Percentiles rank a stretch among this genome's conserved stretches.
Conservation (phyloP, 1,140 invertebrate genomes). For the Aphaenogaster floridana region DNA sequence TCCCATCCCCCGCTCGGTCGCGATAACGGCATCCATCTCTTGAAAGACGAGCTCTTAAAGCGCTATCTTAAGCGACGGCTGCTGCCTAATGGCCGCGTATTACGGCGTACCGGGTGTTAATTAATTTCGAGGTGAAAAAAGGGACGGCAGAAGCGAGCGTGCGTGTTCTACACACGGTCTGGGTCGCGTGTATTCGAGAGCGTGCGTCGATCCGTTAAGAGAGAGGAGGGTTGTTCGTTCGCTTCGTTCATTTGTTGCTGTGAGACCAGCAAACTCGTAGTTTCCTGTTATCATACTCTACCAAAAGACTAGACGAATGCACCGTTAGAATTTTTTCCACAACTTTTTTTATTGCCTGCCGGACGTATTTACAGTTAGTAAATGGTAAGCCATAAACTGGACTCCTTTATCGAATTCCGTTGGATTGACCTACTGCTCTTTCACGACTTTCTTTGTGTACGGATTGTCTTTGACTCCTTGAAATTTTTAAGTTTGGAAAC, state of each 20-base stretch:
- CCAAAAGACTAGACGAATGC: neutral
- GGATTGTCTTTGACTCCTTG: neutral
- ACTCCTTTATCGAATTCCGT: constrained; percentile 7
- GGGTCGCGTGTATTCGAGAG: constrained; percentile 27
- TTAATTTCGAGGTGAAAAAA: constrained; percentile 71
- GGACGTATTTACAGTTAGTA: constrained; percentile 11
- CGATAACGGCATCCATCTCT: constrained; percentile 69
- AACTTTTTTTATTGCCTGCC: neutral
- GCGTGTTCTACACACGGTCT: constrained; percentile 1
- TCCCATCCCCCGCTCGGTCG: constrained; percentile 16
- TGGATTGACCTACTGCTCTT: neutral
- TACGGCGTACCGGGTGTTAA: constrained; percentile 71
- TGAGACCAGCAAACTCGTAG: neutral
- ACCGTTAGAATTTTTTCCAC: constrained; percentile 16
- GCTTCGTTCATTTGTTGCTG: constrained; percentile 14
- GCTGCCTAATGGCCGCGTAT: constrained; percentile 69
- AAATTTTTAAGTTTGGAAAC: neutral
- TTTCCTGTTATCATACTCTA: neutral
- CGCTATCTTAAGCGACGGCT: constrained; percentile 74
- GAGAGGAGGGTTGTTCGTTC: neutral
- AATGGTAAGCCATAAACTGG: constrained; percentile 2
- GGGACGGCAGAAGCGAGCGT: neutral
- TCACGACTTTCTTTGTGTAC: neutral
- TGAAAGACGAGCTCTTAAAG: constrained; percentile 72
- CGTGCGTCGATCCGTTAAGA: neutral